Conservation (phyloP, 2,113 vertebrate genomes). For the Neomonachus schauinslandi region DNA sequence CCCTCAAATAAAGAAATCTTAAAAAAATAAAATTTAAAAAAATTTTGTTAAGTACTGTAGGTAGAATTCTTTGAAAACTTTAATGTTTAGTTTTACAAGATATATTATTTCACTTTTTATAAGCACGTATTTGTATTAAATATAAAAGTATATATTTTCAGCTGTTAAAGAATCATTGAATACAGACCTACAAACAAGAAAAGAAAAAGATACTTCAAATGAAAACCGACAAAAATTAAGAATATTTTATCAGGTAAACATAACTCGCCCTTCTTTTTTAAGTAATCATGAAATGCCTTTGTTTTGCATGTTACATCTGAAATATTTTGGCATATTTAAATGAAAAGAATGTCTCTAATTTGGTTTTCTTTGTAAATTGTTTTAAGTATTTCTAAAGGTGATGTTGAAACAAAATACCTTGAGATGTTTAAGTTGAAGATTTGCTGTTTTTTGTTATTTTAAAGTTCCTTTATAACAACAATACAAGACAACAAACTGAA, state of each 20-base stretch:
- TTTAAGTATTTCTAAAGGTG: neutral
- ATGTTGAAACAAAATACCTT: neutral
- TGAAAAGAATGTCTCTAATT: neutral
- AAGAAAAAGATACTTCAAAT: constrained; percentile 93
- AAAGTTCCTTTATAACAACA: constrained; percentile 98
- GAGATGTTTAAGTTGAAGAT: constrained; percentile 34
- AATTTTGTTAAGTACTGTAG: neutral
- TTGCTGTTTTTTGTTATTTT: constrained; percentile 45
- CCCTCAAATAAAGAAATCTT: neutral
- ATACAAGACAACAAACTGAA: constrained; percentile 98
- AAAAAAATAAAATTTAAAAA: neutral
- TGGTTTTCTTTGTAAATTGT: constrained; percentile 25
- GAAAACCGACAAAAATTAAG: constrained; percentile 97
- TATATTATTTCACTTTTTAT: constrained; percentile 19
- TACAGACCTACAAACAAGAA: constrained; percentile 94
- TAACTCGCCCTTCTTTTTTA: neutral
- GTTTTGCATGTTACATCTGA: neutral
- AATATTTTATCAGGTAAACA: constrained; percentile 98
- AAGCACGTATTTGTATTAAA: constrained; percentile 57
- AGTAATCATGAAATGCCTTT: neutral
- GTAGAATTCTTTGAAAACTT: constrained; percentile 29
- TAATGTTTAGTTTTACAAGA: constrained; percentile 46
- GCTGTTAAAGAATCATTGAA: constrained; percentile 96
- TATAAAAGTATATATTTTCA: constrained; percentile 80
- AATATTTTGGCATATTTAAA: constrained; percentile 48